These are phyloP conservation scores for Pomacea maculata DNA, from an alignment of 1,140 invertebrate species.

Conservation along the genomic window DNA sequence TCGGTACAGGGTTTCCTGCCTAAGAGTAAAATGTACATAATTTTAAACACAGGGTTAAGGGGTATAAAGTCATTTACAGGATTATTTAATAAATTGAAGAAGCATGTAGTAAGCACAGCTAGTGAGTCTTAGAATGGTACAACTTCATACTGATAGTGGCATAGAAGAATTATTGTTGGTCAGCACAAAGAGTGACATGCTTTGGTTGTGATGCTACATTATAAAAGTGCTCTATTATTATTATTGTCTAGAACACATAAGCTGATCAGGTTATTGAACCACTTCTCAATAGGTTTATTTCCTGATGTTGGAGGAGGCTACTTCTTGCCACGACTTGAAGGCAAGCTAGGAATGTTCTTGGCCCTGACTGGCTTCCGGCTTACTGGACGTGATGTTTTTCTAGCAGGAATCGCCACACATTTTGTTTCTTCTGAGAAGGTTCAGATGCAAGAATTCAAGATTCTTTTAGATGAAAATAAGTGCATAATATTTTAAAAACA, in stretches of 20 bases:
- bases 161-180: not conserved
- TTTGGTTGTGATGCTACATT: not conserved
- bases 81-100: no score
- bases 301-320: slow-evolving; percentile 96
- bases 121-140: no score
- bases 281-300: slow-evolving; percentile 74
- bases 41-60: no score
- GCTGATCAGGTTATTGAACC: not conserved
- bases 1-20: no score
- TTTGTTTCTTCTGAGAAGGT: slow-evolving; percentile 74
- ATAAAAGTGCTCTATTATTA: not conserved
- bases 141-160: no score
- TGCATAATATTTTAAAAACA: no score
- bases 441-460: no score
- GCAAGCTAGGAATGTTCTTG: slow-evolving; percentile 88
- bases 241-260: not conserved
- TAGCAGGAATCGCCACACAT: slow-evolving; percentile 94
- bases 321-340: slow-evolving; percentile 87
- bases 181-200: not conserved
- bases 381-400: slow-evolving; percentile 83
- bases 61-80: no score
- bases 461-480: no score
- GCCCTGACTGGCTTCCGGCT: slow-evolving; percentile 91
- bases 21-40: no score
- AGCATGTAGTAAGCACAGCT: no score